Base-by-base conservation (phyloP, 2,797 vertebrate species). In the Gobio occitaniae region DNA sequence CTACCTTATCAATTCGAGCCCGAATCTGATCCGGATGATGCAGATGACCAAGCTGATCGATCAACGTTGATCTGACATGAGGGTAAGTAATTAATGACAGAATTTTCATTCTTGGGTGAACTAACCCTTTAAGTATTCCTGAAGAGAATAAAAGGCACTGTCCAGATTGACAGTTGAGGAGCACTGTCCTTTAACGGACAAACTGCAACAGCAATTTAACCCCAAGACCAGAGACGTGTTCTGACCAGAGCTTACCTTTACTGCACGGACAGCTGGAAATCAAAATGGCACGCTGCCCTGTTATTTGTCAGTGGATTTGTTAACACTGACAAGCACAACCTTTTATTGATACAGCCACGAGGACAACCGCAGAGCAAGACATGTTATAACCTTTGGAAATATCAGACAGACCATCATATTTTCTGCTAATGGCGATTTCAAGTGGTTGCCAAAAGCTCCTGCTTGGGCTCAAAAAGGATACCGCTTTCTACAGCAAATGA, bases 331-430 rank as follows among this genome's bases (percentile, higher is more conserved):
- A 95, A 91, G 92, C 88, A 87, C 93, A 92, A 91, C 91, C 93
- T 91, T 92, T 91, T 93, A 95, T 94, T 93, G 94, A 94, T 92
- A 94, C 94, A 94, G 92, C 93, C 90, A 83, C 6, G 89, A 93
- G 94, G 94, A 94, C 93, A 94, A 94, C 91, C 56, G 88, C 91
- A 83, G 92, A 93, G 92, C 93, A 91, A 93, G 93, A 92, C 83
- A 90, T 92, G 82, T 87, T 66, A 80, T 95, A 95, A 96, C 94
- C 95, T 95, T 96, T 96, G 91, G 91, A 95, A 95, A 95, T 95
- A 95, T 94, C 94, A 95, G 47, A 91, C 59, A 19, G 89, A 91
- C 93, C 93, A 91, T 95, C 93, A 84, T 87, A 92, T 93, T 90
- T 83, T 88, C 63, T 10, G 54, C 87, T 90, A 88, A 87, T 90